Evolutionary conservation across 2,888 invertebrate species (phyloP), one percentile per base, ranked within the genome.

Genomic region (Philhelius pedissequus): DNA sequence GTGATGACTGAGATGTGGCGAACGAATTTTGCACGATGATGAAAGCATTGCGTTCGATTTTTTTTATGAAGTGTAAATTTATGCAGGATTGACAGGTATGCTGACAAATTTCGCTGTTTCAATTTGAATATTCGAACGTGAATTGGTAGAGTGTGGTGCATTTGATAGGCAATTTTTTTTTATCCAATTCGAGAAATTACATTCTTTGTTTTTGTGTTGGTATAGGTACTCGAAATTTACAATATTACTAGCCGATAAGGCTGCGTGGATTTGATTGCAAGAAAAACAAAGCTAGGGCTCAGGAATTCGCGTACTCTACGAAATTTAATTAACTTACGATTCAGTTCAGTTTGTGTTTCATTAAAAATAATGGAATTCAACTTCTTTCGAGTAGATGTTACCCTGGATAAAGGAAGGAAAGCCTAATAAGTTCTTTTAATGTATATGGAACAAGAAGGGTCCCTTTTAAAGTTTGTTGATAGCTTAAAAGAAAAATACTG

Each of bases 11-110:
- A 75, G 80, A 75, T 80, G 66, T 79, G 70, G 69, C 54, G 62
- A 80, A 80, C 48, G 68, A 76, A 70, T 71, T 79, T 45, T 56
- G 56, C 25, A 66, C 25, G 66, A 80, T 80, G 84, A 75, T 84
- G 80, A 80, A 84, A 80, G 71, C 68, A 84, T 84, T 84, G 80
- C 68, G 60, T 84, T 84, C 68, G 60, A 71, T 20, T 84, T 32
- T 82, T 75, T 84, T 84, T 84, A 84, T 84, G 84, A 71, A 66
- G 80, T 84, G 84, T 54, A 84, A 84, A 84, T 80, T 84, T 84
- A 84, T 84, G 68, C 84, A 56, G 80, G 68, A 76, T 71, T 71
- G 66, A 60, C 80, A 76, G 75, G 20, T 48, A 62, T 32, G 40
- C 60, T 32, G 68, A 80, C 71, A 76, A 71, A 76, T 45, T 62